Evolutionary conservation across 2,797 vertebrate genomes (phyloP), one percentile per base, ranked within the genome.

Genomic region (Numenius phaeopus): DNA sequence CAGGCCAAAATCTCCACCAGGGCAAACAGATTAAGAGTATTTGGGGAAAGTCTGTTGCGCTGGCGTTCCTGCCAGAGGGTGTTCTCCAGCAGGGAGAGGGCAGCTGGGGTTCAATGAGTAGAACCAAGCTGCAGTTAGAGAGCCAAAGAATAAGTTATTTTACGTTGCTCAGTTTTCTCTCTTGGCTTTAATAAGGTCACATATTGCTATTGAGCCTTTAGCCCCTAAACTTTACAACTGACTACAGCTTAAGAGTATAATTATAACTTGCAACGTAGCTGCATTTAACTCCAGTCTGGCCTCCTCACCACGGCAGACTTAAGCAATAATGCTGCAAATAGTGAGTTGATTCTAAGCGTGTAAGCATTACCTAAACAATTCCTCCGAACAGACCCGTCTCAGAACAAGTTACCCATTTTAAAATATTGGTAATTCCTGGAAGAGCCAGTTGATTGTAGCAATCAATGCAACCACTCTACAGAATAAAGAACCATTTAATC

Each of bases 401-500:
- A 7, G 37, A 89, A 61, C 44, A 57, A 78, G 52, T 22, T 59
- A 42, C 17, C 34, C 2, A 11, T 23, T 83, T 93, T 39, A 54
- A 90, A 90, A 75, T 42, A 83, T 10, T 54, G 59, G 1, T 66
- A 59, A 66, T 91, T 87, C 47, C 75, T 75, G 61, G 37, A 55
- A 57, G 40, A 81, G 89, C 19, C 55, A 49, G 32, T 2, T 70
- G 71, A 40, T 57, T 46, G 26, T 39, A 80, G 49, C 27, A 71
- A 71, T 70, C 55, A 29, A 52, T 73, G 76, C 30, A 87, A 50
- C 59, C 47, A 22, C 65, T 42, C 72, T 57, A 32, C 64, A 93
- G 82, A 67, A 95, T 34, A 77, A 92, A 85, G 79, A 86, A 65
- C 24, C 44, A 57, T 44, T 88, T 61, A 81, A 78, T 1, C 67